Base-by-base conservation (phyloP, 2,888 invertebrate genomes). In the Cataglyphis livida region DNA sequence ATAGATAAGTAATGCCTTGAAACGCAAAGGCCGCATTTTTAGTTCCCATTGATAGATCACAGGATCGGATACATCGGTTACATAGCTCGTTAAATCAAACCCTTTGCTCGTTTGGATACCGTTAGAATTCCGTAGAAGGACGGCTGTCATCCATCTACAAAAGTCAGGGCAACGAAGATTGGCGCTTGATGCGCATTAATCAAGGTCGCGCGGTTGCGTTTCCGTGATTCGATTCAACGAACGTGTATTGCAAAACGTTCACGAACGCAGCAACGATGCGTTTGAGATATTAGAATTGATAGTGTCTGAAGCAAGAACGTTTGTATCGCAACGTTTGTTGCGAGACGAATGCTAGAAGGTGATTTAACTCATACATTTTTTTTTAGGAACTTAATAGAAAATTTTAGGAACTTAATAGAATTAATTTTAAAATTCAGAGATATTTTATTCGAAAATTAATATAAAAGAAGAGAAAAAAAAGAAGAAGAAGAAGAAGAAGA, bases 161-260 rank as follows among this genome's bases (percentile, higher is more conserved):
- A 81, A 61, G 74, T 83, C 79, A 12, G 57, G 48, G 64, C 71
- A 21, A 66, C 79, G 71, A 81, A 83, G 89, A 89, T 89, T 85
- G 89, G 82, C 86, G 78, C 48, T 82, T 28, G 38, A 32, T 76
- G 71, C 61, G 86, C 79, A 89, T 89, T 88, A 89, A 89, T 89
- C 86, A 73, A 82, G 79, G 68, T 70, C 78, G 70, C 61, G 28
- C 70, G 54, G 51, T 75, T 54, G 54, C 74, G 28, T 81, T 74
- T 81, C 78, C 78, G 78, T 70, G 70, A 78, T 32, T 51, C 35
- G 71, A 79, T 79, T 79, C 78, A 59, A 61, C 78, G 71, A 71
- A 79, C 15, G 59, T 44, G 71, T 44, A 59, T 78, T 21, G 41
- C 32, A 78, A 59, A 71, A 79, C 59, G 71, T 71, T 75, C 48